These are phyloP conservation scores for Leptosomus discolor DNA, from an alignment of 2,113 vertebrate genomes.

Conservation along the genomic window DNA sequence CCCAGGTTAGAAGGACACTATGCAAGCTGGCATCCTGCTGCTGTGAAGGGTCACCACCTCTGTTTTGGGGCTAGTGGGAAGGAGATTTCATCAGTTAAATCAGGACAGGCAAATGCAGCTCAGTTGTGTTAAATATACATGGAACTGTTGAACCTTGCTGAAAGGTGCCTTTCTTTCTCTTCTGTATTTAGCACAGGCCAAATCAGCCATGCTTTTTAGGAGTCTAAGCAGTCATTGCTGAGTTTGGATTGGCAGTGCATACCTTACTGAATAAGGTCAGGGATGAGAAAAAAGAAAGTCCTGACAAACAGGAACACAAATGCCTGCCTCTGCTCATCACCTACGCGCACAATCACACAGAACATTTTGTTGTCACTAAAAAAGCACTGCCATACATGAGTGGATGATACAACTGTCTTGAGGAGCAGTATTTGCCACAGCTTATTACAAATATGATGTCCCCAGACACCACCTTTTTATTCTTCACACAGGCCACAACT, in stretches of 20 bases:
- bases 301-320: neutral
- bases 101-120: neutral
- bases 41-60: neutral
- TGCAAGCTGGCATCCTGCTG: rapidly evolving
- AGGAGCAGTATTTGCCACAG: neutral
- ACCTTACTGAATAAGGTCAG: neutral
- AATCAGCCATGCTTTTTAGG: neutral
- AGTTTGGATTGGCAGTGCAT: neutral
- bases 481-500: rapidly evolving
- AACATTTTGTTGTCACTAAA: neutral
- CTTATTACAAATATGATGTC: neutral
- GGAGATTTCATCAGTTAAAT: neutral
- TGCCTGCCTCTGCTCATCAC: neutral
- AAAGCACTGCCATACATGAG: rapidly evolving
- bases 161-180: neutral
- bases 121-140: neutral
- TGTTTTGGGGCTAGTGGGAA: neutral
- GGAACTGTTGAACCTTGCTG: neutral
- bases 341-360: rapidly evolving
- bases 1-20: neutral
- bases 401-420: neutral
- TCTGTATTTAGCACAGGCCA: neutral
- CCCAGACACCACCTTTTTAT: neutral
- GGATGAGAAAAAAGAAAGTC: neutral
- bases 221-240: neutral